Percentiles rank a stretch among this genome's conserved stretches.
Evolutionary conservation across 2,888 invertebrate species (phyloP).

Genomic region (Xestia xanthographa): DNA sequence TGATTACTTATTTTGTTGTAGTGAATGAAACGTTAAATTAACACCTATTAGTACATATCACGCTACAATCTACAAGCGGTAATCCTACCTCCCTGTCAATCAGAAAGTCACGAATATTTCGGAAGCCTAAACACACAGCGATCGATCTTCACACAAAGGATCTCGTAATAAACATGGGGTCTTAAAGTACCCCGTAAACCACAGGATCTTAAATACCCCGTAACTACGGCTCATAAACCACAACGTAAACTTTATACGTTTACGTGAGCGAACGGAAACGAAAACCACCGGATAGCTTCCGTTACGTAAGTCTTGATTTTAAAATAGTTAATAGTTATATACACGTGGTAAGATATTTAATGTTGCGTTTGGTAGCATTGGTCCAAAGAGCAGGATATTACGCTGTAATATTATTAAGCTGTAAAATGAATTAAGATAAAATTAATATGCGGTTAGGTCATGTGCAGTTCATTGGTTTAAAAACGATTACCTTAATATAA

Average conservation of each 20-base stretch:
- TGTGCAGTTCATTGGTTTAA: slow-evolving; percentile 14
- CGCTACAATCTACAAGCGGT: background rate
- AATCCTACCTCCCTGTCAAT: slow-evolving; percentile 4
- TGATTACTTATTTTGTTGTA: background rate
- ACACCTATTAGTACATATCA: background rate
- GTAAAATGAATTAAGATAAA: slow-evolving; percentile 7
- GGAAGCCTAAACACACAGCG: background rate
- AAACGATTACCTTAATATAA: background rate
- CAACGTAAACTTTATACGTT: slow-evolving; percentile 43
- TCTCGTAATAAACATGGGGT: slow-evolving; percentile 1
- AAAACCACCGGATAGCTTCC: slow-evolving; percentile 51
- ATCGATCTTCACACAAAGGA: slow-evolving; percentile 22
- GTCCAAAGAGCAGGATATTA: slow-evolving; percentile 34
- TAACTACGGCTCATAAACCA: slow-evolving; percentile 39
- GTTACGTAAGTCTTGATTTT: slow-evolving; percentile 17
- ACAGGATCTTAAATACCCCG: slow-evolving; percentile 13
- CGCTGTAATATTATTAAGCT: too few species aligned
- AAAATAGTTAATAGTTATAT: slow-evolving; percentile 47
- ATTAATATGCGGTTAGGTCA: background rate
- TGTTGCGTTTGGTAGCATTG: slow-evolving; percentile 5
- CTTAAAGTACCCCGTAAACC: slow-evolving; percentile 9
- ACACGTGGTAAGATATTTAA: slow-evolving; percentile 39
- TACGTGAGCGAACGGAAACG: slow-evolving; percentile 51
- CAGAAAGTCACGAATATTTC: slow-evolving; percentile 16
- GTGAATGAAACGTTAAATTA: slow-evolving; percentile 6